These are phyloP conservation scores for Charanyca ferruginea DNA, from an alignment of 2,888 invertebrate species.

Conservation along the genomic window DNA sequence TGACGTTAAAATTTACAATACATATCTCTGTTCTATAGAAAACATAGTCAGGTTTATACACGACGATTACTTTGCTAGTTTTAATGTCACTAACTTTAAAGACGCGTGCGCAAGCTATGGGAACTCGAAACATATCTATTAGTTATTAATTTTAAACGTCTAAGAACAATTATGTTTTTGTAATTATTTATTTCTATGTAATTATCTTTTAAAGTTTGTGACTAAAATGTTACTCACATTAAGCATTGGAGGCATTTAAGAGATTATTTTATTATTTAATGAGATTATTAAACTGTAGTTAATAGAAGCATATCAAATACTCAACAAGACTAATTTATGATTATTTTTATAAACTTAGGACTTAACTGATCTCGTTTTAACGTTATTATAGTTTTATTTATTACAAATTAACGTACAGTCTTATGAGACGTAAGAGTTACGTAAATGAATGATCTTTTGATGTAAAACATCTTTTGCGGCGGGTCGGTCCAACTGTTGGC, in stretches of 20 bases:
- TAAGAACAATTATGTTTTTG: slow-evolving; percentile 35
- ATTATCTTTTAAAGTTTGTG: neutral
- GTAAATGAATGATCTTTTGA: neutral
- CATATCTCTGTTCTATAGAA: slow-evolving; percentile 96
- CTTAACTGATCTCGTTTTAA: slow-evolving; percentile 56
- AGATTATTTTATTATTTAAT: slow-evolving; percentile 38
- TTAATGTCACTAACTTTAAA: slow-evolving; percentile 97
- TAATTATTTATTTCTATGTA: slow-evolving; percentile 36
- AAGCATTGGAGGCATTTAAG: slow-evolving; percentile 17
- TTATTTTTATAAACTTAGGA: slow-evolving; percentile 32
- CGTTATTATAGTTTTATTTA: slow-evolving; percentile 35
- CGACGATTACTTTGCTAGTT: slow-evolving; percentile 95
- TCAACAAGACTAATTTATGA: slow-evolving; percentile 47
- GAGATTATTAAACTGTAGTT: slow-evolving; percentile 37
- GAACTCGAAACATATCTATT: slow-evolving; percentile 73
- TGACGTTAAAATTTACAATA: slow-evolving; percentile 78
- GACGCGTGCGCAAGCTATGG: slow-evolving; percentile 93
- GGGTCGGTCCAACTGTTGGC: no score
- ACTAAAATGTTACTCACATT: neutral
- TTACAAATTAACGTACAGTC: slow-evolving; percentile 6
- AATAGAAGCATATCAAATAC: slow-evolving; percentile 38
- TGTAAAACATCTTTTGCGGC: no score
- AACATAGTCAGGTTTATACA: slow-evolving; percentile 96
- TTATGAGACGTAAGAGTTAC: neutral
- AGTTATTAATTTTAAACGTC: slow-evolving; percentile 19